These are phyloP conservation scores for Lapara coniferarum DNA, from an alignment of 2,888 invertebrate species.

Conservation along the genomic window DNA sequence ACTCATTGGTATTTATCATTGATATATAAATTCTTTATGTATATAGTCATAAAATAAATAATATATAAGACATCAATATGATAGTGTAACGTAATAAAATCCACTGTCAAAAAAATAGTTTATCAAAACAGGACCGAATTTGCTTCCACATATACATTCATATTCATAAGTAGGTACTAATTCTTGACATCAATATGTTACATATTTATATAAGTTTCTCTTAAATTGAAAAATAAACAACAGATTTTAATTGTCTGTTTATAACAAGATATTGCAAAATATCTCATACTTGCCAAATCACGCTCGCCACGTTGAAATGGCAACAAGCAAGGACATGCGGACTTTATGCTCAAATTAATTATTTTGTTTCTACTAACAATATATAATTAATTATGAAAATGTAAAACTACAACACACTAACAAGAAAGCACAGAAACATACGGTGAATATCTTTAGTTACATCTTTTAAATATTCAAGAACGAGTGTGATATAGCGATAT, in stretches of 20 bases:
- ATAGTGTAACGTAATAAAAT: too few relatives aligned
- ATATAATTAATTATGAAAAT: not conserved
- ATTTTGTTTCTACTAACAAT: slow-evolving; percentile 9
- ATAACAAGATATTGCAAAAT: slow-evolving; percentile 16
- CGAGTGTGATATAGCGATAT: not conserved
- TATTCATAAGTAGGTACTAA: not conserved
- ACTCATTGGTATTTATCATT: too few relatives aligned
- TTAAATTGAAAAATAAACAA: not conserved
- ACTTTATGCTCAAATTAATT: slow-evolving; percentile 11
- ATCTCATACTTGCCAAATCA: slow-evolving; percentile 13
- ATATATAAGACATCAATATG: too few relatives aligned
- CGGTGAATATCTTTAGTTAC: not conserved
- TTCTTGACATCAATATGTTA: not conserved
- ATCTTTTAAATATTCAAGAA: slow-evolving; percentile 2
- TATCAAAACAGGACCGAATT: not conserved
- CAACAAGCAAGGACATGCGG: slow-evolving; percentile 17
- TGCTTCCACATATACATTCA: not conserved
- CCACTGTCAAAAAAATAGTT: too few relatives aligned
- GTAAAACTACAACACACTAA: not conserved
- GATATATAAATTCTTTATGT: too few relatives aligned
- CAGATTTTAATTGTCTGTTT: slow-evolving; percentile 20
- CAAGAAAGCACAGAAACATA: not conserved
- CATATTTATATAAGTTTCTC: too few relatives aligned
- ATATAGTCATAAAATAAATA: too few relatives aligned
- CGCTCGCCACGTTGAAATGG: slow-evolving; percentile 12